Percentiles rank a stretch among this genome's conserved stretches.
Evolutionary conservation across 2,888 invertebrate species (phyloP).

Genomic region (Slavum lentiscoides): DNA sequence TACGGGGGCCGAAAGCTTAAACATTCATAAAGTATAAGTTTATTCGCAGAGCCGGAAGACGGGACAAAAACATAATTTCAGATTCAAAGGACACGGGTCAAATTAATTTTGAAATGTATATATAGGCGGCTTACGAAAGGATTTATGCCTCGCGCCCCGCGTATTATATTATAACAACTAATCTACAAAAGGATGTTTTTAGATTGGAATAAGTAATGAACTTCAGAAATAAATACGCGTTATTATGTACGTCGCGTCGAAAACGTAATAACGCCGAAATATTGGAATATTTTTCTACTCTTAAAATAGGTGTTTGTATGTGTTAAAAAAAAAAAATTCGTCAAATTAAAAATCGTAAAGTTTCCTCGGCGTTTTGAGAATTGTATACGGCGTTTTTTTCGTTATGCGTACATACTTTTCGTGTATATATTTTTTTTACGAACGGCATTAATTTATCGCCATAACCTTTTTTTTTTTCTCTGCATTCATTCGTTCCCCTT

Average conservation of each 20-base stretch:
- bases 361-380: slow-evolving; percentile 21
- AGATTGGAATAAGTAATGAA: slow-evolving; percentile 11
- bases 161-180: neutral
- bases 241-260: no score
- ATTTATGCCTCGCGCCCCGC: slow-evolving; percentile 11
- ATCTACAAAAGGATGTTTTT: slow-evolving; percentile 31
- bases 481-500: neutral
- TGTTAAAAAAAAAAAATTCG: no score
- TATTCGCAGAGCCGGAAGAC: slow-evolving; percentile 17
- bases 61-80: slow-evolving; percentile 41
- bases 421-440: slow-evolving; percentile 18
- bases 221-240: neutral
- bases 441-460: slow-evolving; percentile 47
- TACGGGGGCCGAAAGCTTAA: slow-evolving; percentile 17
- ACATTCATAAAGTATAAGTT: slow-evolving; percentile 41
- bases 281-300: no score
- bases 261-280: no score
- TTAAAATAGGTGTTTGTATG: no score
- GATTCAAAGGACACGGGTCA: slow-evolving; percentile 43
- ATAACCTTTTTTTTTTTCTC: slow-evolving; percentile 30
- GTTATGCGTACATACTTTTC: slow-evolving; percentile 31
- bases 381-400: slow-evolving; percentile 9
- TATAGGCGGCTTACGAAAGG: neutral
- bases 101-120: slow-evolving; percentile 46
- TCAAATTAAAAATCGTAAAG: slow-evolving; percentile 16